These are phyloP conservation scores for Leuctra nigra DNA, from an alignment of 2,888 invertebrate species.

Conservation along the genomic window DNA sequence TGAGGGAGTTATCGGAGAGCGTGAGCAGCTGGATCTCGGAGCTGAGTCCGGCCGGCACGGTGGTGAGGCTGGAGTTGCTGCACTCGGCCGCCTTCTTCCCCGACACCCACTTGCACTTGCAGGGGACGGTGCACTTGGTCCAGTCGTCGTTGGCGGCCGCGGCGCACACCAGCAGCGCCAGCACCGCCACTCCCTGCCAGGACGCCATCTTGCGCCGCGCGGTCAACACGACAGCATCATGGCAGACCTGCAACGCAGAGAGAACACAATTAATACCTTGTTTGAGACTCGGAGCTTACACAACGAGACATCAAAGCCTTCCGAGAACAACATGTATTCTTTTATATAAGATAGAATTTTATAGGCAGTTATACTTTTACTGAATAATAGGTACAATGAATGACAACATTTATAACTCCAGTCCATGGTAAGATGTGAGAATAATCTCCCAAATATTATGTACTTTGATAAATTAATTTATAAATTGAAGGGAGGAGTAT, in stretches of 20 bases:
- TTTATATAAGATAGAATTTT: too few relatives aligned
- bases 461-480: too few relatives aligned
- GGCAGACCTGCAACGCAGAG: neutral
- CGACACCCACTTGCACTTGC: slow-evolving; percentile 79
- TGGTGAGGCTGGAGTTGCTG: slow-evolving; percentile 53
- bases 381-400: too few relatives aligned
- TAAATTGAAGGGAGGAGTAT: too few relatives aligned
- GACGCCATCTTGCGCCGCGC: too few relatives aligned
- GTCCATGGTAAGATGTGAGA: too few relatives aligned
- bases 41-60: slow-evolving; percentile 67
- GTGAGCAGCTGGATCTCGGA: slow-evolving; percentile 62
- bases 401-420: too few relatives aligned
- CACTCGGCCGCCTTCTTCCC: slow-evolving; percentile 83
- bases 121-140: slow-evolving; percentile 56
- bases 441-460: too few relatives aligned
- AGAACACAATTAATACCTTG: neutral
- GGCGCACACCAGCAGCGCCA: slow-evolving; percentile 40
- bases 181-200: slow-evolving; percentile 28
- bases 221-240: neutral
- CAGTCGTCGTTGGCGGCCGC: slow-evolving; percentile 39
- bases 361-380: too few relatives aligned
- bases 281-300: too few relatives aligned
- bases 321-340: too few relatives aligned
- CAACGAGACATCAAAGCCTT: too few relatives aligned
- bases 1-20: slow-evolving; percentile 61